Conservation (phyloP, 2,797 vertebrate species). For the Orientallactaga sibirica region DNA sequence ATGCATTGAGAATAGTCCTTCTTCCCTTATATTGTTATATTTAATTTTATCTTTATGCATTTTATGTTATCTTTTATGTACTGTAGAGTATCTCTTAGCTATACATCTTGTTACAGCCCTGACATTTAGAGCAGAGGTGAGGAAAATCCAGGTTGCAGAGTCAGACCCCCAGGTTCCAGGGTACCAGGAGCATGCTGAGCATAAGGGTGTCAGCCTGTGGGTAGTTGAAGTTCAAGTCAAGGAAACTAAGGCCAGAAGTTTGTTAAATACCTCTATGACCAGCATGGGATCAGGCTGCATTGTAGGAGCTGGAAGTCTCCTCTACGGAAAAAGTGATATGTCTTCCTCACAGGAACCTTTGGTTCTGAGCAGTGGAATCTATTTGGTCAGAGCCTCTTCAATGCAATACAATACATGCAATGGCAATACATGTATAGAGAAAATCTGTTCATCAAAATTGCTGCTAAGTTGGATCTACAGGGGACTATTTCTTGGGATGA, state of each 20-base stretch:
- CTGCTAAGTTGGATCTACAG: not conserved
- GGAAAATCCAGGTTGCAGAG: not conserved
- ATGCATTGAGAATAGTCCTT: not conserved
- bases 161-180: not conserved
- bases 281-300: not conserved
- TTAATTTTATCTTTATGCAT: not conserved
- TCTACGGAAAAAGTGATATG: not conserved
- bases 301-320: not conserved
- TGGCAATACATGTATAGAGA: not conserved
- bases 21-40: not conserved
- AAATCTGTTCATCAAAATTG: not conserved
- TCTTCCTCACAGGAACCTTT: not conserved
- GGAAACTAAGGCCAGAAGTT: not conserved
- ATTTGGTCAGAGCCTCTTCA: not conserved
- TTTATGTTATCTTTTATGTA: not conserved
- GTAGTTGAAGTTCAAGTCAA: not conserved
- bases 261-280: rapidly evolving
- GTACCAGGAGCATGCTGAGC: not conserved
- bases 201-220: not conserved
- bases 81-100: not conserved
- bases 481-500: constrained; percentile 23
- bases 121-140: not conserved
- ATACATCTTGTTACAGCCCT: not conserved
- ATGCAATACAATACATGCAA: not conserved
- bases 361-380: not conserved